A percentile compares a stretch with the other conserved stretches of the same genome.
phyloP scores from a whole-genome alignment of 2,113 vertebrate genomes.

The Chunga burmeisteri region DNA sequence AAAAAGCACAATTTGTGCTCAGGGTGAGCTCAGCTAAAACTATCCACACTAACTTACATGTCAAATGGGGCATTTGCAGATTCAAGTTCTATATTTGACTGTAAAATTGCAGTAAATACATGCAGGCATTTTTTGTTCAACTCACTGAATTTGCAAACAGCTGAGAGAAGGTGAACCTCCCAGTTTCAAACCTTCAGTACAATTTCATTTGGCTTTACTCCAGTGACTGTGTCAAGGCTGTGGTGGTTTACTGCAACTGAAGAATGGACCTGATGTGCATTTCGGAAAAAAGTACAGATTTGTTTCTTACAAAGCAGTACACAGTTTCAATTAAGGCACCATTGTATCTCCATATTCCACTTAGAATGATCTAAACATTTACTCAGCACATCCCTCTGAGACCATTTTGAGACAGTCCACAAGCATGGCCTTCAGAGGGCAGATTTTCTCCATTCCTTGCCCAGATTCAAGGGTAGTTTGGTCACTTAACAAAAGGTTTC shows the following conservation, averaged over 20 bases:
- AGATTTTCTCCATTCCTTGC: not conserved
- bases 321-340: not conserved
- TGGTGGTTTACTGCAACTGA: not conserved
- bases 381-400: not conserved
- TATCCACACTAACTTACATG: not conserved
- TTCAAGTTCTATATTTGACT: not conserved
- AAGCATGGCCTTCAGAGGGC: not conserved
- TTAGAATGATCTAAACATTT: not conserved
- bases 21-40: not conserved
- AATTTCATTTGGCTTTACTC: not conserved
- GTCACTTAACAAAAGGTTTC: not conserved
- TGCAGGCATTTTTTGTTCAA: not conserved
- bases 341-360: not conserved
- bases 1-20: not conserved
- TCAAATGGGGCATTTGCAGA: not conserved
- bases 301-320: not conserved
- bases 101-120: not conserved
- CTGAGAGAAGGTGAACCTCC: not conserved
- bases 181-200: not conserved
- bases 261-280: not conserved
- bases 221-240: not conserved
- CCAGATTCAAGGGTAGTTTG: not conserved
- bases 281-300: not conserved
- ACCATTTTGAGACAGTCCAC: not conserved
- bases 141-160: not conserved